Evolutionary conservation across 2,888 invertebrate genomes (phyloP), one percentile per base, ranked within the genome.

Genomic region (Limnephilus marmoratus): DNA sequence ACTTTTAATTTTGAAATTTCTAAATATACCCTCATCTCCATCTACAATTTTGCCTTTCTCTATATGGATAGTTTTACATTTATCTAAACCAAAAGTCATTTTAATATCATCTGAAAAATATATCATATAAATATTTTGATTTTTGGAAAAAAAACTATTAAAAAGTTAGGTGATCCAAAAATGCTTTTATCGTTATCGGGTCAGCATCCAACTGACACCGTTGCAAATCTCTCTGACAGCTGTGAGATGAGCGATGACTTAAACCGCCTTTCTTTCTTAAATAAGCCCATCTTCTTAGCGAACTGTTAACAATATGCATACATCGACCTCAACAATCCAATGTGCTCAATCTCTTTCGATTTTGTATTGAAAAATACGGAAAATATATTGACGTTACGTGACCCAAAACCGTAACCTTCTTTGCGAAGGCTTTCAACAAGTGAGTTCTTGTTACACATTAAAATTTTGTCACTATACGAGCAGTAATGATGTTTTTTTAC

Each of bases 201-300:
- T 68, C 68, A 68, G 68, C 68, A n/a, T 68, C 24, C 68, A n/a
- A 7, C 68, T 34, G 82, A 34, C 31, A 24, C 83, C 83, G 83
- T 83, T 37, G 83, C 37, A 37, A 83, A 83, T 83, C 41, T 24
- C 41, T 83, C 37, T 83, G 83, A 83, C 83, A 83, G 37, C 7
- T 83, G 31, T 18, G 24, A 37, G 37, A 83, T 83, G 83, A 83
- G 41, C 41, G 68, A 68, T 68, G 24, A 68, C 68, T 68, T 68
- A 68, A 24, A 9, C 68, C 68, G 68, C n/a, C 68, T 68, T 68
- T 68, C 68, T 68, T 68, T 68, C 68, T 68, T 7, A 68, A 68
- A 68, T 68, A 68, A 68, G n/a, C 24, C 68, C 68, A 68, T 68
- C 68, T 68, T 68, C 24, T 68, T 24, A 68, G 68, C 68, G 68